Evolutionary conservation across 2,888 invertebrate genomes (phyloP).

Genomic region (Andricus quercusramuli): DNA sequence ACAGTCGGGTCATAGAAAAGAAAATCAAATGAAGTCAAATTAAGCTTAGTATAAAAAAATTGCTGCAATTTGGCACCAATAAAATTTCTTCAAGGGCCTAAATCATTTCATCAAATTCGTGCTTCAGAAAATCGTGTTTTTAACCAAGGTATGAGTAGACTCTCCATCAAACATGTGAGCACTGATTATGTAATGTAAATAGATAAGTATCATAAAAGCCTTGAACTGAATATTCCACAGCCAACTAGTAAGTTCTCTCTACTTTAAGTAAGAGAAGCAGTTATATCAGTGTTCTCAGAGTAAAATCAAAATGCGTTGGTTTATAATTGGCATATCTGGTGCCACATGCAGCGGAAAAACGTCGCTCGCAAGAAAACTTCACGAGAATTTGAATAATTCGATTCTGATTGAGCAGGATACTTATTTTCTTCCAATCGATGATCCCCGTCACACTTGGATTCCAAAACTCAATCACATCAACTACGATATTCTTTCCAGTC

Average conservation of each 20-base stretch:
- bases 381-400: conserved; percentile 76
- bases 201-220: conserved; percentile 4
- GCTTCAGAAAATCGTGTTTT: not conserved
- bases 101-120: not conserved
- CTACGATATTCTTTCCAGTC: conserved; percentile 86
- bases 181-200: not conserved
- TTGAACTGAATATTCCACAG: conserved; percentile 21
- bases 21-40: conserved; percentile 40
- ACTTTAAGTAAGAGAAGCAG: conserved; percentile 13
- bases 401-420: conserved; percentile 86
- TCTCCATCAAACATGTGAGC: not conserved
- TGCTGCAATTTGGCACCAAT: not conserved
- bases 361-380: conserved; percentile 83
- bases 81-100: not conserved
- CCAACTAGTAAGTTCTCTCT: not conserved
- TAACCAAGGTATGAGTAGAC: not conserved
- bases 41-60: not conserved
- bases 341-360: conserved; percentile 93
- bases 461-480: conserved; percentile 86
- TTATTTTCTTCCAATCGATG: conserved; percentile 86
- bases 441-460: conserved; percentile 83
- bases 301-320: conserved; percentile 79
- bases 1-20: conserved; percentile 46
- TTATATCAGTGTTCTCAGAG: conserved; percentile 22
- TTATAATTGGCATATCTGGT: conserved; percentile 87